These are phyloP conservation scores for Drosophila aldrichi DNA, from an alignment of 2,888 invertebrate species.

Conservation along the genomic window DNA sequence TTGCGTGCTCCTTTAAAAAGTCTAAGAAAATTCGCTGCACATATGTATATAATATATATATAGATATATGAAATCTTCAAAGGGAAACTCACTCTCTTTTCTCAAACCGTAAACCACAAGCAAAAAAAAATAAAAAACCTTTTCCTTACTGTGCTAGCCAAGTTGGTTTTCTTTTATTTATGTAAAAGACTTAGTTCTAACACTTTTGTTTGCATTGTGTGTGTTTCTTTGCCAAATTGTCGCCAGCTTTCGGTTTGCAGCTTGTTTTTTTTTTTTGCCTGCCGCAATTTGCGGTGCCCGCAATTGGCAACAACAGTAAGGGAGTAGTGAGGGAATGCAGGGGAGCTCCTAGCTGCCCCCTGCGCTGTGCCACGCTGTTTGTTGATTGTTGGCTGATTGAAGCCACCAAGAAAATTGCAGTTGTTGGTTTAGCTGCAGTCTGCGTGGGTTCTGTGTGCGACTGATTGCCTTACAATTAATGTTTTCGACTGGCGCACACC, in stretches of 20 bases:
- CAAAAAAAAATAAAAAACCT: conserved; percentile 1
- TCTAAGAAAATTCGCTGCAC: no score
- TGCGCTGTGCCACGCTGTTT: conserved; percentile 9
- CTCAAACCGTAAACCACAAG: conserved; percentile 16
- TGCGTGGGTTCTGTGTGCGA: conserved; percentile 43
- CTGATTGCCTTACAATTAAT: conserved; percentile 53
- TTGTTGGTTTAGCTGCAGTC: conserved; percentile 18
- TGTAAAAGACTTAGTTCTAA: conserved; percentile 22
- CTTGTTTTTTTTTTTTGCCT: conserved; percentile 17
- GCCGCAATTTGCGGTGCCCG: conserved; percentile 45
- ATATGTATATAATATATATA: no score
- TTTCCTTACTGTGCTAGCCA: conserved; percentile 11
- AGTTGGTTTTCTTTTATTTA: conserved; percentile 9
- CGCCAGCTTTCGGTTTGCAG: conserved; percentile 11
- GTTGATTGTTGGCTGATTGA: conserved; percentile 52
- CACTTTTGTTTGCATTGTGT: conserved; percentile 34
- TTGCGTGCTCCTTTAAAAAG: background rate
- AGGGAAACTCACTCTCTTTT: background rate
- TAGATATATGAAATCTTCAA: background rate
- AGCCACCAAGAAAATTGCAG: conserved; percentile 47
- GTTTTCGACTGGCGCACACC: conserved; percentile 25
- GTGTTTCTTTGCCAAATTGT: conserved; percentile 20
- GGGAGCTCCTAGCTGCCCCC: background rate
- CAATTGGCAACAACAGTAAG: conserved; percentile 31
- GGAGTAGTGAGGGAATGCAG: conserved; percentile 8